Evolutionary conservation across 2,888 invertebrate genomes (phyloP).

Genomic region (Drosophila phalerata): DNA sequence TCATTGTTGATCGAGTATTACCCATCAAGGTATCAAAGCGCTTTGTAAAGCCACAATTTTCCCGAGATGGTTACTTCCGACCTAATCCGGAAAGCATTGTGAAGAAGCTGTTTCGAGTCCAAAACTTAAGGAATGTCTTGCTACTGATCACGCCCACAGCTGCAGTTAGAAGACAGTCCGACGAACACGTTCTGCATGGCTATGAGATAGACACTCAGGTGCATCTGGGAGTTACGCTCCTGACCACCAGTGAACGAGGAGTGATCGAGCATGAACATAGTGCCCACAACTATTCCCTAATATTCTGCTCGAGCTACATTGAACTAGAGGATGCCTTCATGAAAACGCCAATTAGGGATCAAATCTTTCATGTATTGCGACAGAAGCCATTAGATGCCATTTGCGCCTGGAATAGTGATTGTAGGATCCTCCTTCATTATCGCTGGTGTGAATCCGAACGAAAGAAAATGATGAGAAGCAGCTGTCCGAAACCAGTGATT

Average conservation of each 20-base stretch:
- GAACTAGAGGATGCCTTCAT: slow-evolving; percentile 6
- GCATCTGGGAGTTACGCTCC: slow-evolving; percentile 12
- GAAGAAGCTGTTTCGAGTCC: not conserved
- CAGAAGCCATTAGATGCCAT: not conserved
- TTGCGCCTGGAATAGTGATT: not conserved
- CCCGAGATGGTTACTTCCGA: not conserved
- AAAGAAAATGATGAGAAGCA: not conserved
- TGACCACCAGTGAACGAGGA: not conserved
- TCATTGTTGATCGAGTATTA: not conserved
- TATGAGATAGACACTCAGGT: not conserved
- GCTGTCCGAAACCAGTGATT: not conserved
- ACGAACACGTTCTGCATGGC: slow-evolving; percentile 10
- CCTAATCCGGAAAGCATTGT: not conserved
- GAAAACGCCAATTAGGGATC: slow-evolving; percentile 5
- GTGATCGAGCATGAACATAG: not conserved
- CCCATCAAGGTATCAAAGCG: not conserved
- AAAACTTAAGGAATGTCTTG: not conserved
- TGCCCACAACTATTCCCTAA: not conserved
- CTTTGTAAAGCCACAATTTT: slow-evolving; percentile 1
- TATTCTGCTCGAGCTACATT: slow-evolving; percentile 11
- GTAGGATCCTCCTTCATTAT: not conserved
- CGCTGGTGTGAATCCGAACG: not conserved
- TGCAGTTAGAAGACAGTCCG: not conserved
- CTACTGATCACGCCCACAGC: slow-evolving; percentile 12
- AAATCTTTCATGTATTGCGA: slow-evolving; percentile 2